Percentiles rank a stretch among this genome's conserved stretches.
Evolutionary conservation across 2,797 vertebrate species (phyloP).

Genomic region (Gallinago nigripennis): DNA sequence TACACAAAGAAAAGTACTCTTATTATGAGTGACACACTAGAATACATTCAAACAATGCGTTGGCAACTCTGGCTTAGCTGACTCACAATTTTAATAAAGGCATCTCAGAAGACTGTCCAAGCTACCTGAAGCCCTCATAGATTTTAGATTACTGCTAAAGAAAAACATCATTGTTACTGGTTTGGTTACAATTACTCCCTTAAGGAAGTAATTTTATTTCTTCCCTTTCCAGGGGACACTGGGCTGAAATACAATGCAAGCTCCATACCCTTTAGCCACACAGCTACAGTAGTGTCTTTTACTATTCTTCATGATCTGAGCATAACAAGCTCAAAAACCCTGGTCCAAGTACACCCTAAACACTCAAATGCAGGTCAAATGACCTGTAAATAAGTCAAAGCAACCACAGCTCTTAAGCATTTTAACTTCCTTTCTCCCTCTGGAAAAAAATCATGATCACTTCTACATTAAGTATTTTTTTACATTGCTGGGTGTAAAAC

Average conservation of each 20-base stretch:
- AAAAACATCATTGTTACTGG: not conserved
- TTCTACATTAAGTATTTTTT: not conserved
- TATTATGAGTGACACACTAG: not conserved
- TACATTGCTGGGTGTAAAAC: not conserved
- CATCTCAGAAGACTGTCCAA: not conserved
- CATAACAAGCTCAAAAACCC: not conserved
- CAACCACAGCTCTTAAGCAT: rapidly evolving
- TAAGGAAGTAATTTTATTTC: not conserved
- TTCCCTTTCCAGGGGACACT: not conserved
- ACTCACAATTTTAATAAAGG: not conserved
- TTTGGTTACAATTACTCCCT: not conserved
- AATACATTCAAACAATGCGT: not conserved
- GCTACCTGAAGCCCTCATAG: not conserved
- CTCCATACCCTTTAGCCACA: not conserved
- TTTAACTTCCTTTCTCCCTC: not conserved
- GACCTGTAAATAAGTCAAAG: not conserved
- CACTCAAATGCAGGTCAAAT: not conserved
- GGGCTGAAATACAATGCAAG: not conserved
- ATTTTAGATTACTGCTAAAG: not conserved
- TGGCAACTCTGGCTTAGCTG: not conserved
- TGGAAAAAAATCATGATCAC: not conserved
- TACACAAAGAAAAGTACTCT: not conserved
- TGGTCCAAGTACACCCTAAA: too few relatives aligned
- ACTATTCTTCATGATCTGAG: not conserved
- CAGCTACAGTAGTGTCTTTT: not conserved